Evolutionary conservation across 2,888 invertebrate species (phyloP), one percentile per base, ranked within the genome.

Genomic region (Teleogryllus oceanicus): DNA sequence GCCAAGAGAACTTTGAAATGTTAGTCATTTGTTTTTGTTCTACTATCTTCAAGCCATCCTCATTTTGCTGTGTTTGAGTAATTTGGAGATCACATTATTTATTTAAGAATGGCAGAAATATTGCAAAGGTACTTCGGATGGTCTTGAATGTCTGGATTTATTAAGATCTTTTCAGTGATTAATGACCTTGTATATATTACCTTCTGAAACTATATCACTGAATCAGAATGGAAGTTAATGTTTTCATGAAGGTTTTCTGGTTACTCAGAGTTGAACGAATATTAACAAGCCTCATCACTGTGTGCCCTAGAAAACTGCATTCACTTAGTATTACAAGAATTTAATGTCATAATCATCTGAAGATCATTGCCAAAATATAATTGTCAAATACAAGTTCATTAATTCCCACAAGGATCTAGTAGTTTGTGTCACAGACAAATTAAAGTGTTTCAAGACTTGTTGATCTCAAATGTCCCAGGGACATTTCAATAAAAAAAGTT

Each of bases 391-490:
- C 62, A 62, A 62, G 62, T 62, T 62, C 62, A 62, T 62, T 62
- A 62, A 62, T 62, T 62, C 16, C 62, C 62, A 62, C n/a, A 62
- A 62, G 62, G 62, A 62, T 62, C 62, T 18, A 62, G 75, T 16
- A n/a, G 75, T 75, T 37, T 37, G 37, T 37, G 37, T 37, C 37
- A 37, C 13, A 75, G 20, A 21, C 76, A 78, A 76, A 76, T 74
- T 50, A 62, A 79, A 79, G 78, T 79, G 75, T 77, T 79, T 81
- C 80, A 80, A 79, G 81, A 80, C 80, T 82, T 80, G 79, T 81
- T 82, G 82, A 82, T 82, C 82, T 82, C 82, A 82, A 80, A 79
- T 81, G 82, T 81, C 79, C 50, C 78, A 79, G 78, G 76, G 80
- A 78, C 80, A 82, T 81, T 80, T 78, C 76, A 50, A 13, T 21